These are phyloP conservation scores for Diadegma fenestrale DNA, from an alignment of 2,888 invertebrate genomes.

Conservation along the genomic window DNA sequence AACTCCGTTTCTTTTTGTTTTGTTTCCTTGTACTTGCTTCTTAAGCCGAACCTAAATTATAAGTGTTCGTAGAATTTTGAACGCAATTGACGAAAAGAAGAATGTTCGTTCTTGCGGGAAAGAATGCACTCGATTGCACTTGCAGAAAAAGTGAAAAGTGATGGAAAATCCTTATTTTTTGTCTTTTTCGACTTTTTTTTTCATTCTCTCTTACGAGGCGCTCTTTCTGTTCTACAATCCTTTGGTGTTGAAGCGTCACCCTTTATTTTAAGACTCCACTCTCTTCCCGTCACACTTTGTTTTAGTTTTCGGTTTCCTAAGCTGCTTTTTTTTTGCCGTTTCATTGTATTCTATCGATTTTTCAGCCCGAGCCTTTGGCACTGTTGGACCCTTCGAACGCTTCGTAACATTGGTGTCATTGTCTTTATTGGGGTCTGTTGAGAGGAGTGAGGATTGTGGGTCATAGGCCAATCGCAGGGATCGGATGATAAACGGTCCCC, in stretches of 20 bases:
- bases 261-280: neutral
- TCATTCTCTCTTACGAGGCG: neutral
- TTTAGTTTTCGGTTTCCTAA: too few species aligned
- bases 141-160: neutral
- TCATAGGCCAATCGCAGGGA: conserved; percentile 90
- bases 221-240: neutral
- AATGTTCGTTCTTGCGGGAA: neutral
- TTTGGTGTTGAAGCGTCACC: neutral
- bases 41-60: neutral
- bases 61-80: neutral
- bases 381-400: neutral
- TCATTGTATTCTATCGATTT: neutral
- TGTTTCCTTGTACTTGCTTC: neutral
- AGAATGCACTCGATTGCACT: neutral
- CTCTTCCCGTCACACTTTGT: neutral
- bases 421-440: conserved; percentile 80
- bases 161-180: neutral
- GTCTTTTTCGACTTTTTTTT: neutral
- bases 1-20: neutral
- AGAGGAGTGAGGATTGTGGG: conserved; percentile 85
- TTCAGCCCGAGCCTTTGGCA: neutral
- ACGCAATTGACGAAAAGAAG: neutral
- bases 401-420: neutral
- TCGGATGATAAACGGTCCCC: conserved; percentile 90
- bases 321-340: neutral